Evolutionary conservation across 1,140 invertebrate genomes (phyloP).

Genomic region (Lepidotrigona ventralis): DNA sequence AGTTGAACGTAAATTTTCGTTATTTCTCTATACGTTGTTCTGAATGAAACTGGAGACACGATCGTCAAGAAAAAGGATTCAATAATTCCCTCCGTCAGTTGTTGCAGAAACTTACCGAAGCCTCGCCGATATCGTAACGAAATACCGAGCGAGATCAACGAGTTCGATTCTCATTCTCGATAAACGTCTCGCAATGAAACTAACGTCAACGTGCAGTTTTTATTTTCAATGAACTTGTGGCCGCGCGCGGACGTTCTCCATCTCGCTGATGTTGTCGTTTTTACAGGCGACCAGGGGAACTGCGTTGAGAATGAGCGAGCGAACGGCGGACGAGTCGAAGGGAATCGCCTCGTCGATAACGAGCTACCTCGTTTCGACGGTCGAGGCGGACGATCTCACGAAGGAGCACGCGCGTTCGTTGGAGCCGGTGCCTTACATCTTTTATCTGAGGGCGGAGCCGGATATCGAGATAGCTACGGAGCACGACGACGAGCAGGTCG

Average conservation of each 20-base stretch:
- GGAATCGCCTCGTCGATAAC: background rate
- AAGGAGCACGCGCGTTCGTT: background rate
- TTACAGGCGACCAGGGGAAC: background rate
- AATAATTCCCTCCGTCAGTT: no score
- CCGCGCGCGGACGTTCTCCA: no score
- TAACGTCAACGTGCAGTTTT: background rate
- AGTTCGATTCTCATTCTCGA: no score
- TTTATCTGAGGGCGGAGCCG: slow-evolving; percentile 54
- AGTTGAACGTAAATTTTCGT: no score
- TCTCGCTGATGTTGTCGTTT: background rate
- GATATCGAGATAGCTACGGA: slow-evolving; percentile 65
- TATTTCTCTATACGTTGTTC: no score
- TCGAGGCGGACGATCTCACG: background rate
- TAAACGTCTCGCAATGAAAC: no score
- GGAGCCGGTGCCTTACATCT: slow-evolving; percentile 59
- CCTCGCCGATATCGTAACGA: no score
- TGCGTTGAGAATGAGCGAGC: background rate
- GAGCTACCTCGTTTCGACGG: background rate
- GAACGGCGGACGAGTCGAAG: background rate
- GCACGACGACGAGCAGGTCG: slow-evolving; percentile 56
- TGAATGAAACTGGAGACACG: no score
- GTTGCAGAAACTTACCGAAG: no score
- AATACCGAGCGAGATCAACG: no score
- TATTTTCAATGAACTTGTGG: background rate
- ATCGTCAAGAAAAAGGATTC: no score